Evolutionary conservation across 2,797 vertebrate genomes (phyloP), one percentile per base, ranked within the genome.

Genomic region (Danio kyathit): DNA sequence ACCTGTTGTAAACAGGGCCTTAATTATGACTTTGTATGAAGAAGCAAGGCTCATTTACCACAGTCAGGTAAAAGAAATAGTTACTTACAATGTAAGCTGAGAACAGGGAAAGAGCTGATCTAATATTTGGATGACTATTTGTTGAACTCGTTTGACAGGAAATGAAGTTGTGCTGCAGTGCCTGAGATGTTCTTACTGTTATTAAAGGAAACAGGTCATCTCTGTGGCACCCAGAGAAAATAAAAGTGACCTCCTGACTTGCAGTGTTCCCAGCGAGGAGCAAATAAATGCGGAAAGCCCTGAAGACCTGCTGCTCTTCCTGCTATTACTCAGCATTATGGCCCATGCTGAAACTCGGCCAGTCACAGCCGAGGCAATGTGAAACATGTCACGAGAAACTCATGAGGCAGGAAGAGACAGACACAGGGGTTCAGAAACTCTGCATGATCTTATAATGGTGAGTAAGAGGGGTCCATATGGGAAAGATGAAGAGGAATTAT

Each of bases 281-380:
- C 46, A 77, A 77, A 84, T 81, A 79, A 78, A 82, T 64, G 56
- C 79, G 71, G 41, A 59, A 69, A 71, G 64, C 21, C 46, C 48
- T 29, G 21, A 78, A 74, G 75, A 79, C 43, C 46, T 19, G 8
- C 57, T 61, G 41, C 59, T 79, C 57, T 79, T 79, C 70, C 80
- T 75, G 83, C 64, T 52, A 54, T 67, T 81, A 81, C 66, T 84
- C 79, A 84, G 83, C 61, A 63, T 80, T 74, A 59, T 29, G 60
- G 64, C 43, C n/a, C 29, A 29, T 29, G 43, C 40, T 59, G 67
- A 78, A 78, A 38, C 43, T 60, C 17, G 61, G 60, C 51, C 49
- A 66, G 44, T 56, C 65, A 46, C 51, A 72, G 61, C 12, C 7
- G 44, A 82, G 38, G 46, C 71, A 79, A 54, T 52, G 46, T 64